These are phyloP conservation scores for Rhamnusium bicolor DNA, from an alignment of 2,888 invertebrate genomes.

Conservation along the genomic window DNA sequence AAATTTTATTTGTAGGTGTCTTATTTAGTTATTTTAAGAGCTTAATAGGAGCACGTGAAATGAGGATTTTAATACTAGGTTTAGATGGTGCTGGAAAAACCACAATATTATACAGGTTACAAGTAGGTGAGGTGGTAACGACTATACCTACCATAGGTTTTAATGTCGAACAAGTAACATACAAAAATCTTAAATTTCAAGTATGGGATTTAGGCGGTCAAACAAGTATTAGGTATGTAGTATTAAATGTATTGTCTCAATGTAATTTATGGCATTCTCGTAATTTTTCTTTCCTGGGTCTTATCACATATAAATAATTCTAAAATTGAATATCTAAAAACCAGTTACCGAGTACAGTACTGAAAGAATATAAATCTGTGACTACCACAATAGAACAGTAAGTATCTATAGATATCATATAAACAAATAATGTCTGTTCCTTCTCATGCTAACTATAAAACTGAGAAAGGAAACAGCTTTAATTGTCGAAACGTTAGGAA, in stretches of 20 bases:
- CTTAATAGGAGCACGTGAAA: slow-evolving; percentile 96
- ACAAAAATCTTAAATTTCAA: slow-evolving; percentile 99
- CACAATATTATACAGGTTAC: slow-evolving; percentile 96
- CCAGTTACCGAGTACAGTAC: too few species aligned
- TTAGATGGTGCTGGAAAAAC: slow-evolving; percentile 99
- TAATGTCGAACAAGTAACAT: slow-evolving; percentile 99
- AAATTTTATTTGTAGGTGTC: slow-evolving; percentile 81
- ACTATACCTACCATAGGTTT: slow-evolving; percentile 99
- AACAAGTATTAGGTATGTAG: slow-evolving; percentile 97
- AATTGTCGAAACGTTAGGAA: too few species aligned
- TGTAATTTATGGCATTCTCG: too few species aligned
- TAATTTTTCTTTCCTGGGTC: too few species aligned
- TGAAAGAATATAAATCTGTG: too few species aligned
- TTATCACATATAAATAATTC: too few species aligned
- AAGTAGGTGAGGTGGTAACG: slow-evolving; percentile 98
- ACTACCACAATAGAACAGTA: too few species aligned
- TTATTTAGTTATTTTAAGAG: slow-evolving; percentile 97
- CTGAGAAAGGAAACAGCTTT: too few species aligned
- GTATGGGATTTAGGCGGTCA: slow-evolving; percentile 99
- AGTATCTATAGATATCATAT: too few species aligned
- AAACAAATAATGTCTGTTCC: too few species aligned
- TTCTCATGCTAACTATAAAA: too few species aligned
- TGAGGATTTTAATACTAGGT: slow-evolving; percentile 97
- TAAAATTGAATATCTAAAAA: too few species aligned
- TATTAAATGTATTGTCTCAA: slow-evolving; percentile 46